A percentile compares a stretch with the other conserved stretches of the same genome.
Evolutionary conservation across 2,113 vertebrate species (phyloP).

Genomic region (Oxyruncus cristatus): DNA sequence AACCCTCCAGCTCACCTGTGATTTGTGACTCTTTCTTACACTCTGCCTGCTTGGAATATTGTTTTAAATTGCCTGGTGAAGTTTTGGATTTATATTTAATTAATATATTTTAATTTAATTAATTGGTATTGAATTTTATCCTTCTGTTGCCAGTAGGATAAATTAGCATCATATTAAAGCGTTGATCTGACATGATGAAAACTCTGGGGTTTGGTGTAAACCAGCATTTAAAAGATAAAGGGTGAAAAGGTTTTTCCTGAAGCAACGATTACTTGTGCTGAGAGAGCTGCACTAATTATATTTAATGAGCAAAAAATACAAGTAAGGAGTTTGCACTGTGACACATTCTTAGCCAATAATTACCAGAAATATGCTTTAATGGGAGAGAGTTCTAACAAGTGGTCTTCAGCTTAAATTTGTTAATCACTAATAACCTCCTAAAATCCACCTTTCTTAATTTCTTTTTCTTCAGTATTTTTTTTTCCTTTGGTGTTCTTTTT

Average conservation of each 20-base stretch:
- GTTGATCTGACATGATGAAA: neutral
- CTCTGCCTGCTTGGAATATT: neutral
- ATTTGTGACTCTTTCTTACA: neutral
- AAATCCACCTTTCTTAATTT: fast-evolving
- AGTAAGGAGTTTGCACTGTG: neutral
- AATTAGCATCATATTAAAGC: neutral
- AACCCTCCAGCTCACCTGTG: neutral
- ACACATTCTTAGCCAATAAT: neutral
- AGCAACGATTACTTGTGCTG: neutral
- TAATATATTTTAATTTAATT: neutral
- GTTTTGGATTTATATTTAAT: neutral
- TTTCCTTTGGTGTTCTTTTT: neutral
- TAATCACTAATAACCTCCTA: neutral
- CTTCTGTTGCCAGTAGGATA: neutral
- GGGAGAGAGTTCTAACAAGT: neutral
- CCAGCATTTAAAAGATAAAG: neutral
- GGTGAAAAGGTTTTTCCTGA: neutral
- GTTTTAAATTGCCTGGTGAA: neutral
- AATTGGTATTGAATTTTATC: neutral
- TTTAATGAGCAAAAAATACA: slow-evolving; percentile 9
- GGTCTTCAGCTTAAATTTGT: neutral
- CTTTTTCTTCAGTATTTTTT: neutral
- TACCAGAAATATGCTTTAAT: neutral
- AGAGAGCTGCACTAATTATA: neutral
- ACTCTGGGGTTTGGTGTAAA: neutral